Conservation (phyloP, 1,140 invertebrate species). For the Drosophila kurseongensis region DNA sequence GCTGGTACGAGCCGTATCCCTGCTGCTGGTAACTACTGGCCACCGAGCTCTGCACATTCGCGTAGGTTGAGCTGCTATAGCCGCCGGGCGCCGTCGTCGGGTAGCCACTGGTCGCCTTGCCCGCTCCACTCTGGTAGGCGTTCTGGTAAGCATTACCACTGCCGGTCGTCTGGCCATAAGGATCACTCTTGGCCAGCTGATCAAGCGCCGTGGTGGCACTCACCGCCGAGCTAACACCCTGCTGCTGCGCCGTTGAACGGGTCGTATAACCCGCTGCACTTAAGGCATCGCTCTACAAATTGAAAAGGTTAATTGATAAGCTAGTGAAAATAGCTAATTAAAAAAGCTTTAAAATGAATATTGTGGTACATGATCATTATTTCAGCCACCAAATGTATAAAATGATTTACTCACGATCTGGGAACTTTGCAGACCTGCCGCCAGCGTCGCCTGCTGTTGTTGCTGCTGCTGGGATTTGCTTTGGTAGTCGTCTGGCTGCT, state of each 20-base stretch:
- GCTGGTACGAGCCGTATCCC: conserved; percentile 79
- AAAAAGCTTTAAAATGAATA: too few species aligned
- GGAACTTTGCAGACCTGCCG: conserved; percentile 75
- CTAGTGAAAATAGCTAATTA: too few species aligned
- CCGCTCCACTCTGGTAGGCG: conserved; percentile 70
- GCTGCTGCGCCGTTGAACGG: conserved; percentile 59
- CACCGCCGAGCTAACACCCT: conserved; percentile 46
- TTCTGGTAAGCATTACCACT: conserved; percentile 70
- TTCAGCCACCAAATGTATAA: not conserved
- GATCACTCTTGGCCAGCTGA: conserved; percentile 81
- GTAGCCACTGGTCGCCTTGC: conserved; percentile 68
- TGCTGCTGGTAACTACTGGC: conserved; percentile 80
- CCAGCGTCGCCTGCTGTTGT: conserved; percentile 62
- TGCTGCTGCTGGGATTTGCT: conserved; percentile 75
- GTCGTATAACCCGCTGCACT: conserved; percentile 65
- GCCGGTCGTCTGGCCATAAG: conserved; percentile 68
- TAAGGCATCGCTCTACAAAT: conserved; percentile 65
- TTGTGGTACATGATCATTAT: too few species aligned
- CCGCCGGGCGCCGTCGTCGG: conserved; percentile 65
- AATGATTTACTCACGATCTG: conserved; percentile 70
- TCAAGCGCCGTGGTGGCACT: conserved; percentile 56
- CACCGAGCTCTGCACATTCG: conserved; percentile 81
- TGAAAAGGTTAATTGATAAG: too few species aligned
- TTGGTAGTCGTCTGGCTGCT: conserved; percentile 78
- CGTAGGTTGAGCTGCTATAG: conserved; percentile 75